Percentiles rank a stretch among this genome's conserved stretches.
These are phyloP conservation scores for Metridium senile DNA, from an alignment of 92 coral and sea anemone genomes.

Conservation along the genomic window DNA sequence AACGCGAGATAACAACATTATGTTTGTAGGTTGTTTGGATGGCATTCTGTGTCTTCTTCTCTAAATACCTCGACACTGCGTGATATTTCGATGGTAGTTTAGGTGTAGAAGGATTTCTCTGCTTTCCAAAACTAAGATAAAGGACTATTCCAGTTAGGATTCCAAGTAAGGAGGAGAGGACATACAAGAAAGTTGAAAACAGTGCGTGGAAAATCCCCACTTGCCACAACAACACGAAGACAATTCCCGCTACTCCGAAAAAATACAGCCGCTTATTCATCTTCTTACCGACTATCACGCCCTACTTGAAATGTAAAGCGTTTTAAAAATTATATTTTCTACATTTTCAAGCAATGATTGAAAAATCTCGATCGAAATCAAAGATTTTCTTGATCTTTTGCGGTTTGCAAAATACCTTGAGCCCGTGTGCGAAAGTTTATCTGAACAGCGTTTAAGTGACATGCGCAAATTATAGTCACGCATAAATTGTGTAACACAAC, in stretches of 20 bases:
- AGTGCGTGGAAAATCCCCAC: conserved; percentile 79
- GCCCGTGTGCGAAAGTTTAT: conserved; percentile 29
- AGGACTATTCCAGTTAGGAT: conserved; percentile 75
- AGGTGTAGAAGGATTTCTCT: conserved; percentile 71
- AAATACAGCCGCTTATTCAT: conserved; percentile 56
- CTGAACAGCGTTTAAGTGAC: conserved; percentile 16
- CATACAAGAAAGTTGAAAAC: conserved; percentile 50
- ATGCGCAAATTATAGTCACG: not conserved
- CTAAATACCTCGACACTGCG: conserved; percentile 74
- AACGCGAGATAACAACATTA: conserved; percentile 74
- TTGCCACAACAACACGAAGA: conserved; percentile 65
- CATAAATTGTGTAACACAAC: not conserved
- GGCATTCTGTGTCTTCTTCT: conserved; percentile 62
- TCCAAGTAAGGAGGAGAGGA: conserved; percentile 73
- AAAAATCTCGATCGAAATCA: not conserved
- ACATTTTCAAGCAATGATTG: not conserved
- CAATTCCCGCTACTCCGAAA: conserved; percentile 40
- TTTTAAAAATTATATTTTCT: not conserved
- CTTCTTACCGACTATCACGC: not conserved
- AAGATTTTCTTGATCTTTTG: conserved; percentile 4
- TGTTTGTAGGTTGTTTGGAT: conserved; percentile 83
- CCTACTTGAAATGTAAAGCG: not conserved
- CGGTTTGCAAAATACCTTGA: conserved; percentile 35
- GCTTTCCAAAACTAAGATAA: conserved; percentile 82
- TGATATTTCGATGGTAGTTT: conserved; percentile 59